Evolutionary conservation across 2,888 invertebrate species (phyloP), one percentile per base, ranked within the genome.

Genomic region (Epinotia ramella): DNA sequence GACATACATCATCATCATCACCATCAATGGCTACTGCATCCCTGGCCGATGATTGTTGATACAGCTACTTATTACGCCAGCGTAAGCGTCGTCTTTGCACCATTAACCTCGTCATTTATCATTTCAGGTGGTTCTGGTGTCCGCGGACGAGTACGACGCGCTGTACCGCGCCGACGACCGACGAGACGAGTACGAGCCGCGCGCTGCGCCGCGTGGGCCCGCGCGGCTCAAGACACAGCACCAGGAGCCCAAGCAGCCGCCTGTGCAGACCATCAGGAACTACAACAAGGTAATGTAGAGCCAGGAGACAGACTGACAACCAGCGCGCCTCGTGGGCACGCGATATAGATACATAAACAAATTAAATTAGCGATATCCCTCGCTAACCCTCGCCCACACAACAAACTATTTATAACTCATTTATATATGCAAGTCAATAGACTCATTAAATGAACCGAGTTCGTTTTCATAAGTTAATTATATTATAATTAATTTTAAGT

Each of bases 211-310:
- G 77, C 87, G 91, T 1, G 81, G 83, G 11, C 84, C 84, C 0
- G 74, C 79, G 13, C 81, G 81, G 4, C 72, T 81, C 62, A 86
- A 85, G 78, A 82, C 82, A 57, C 82, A 81, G 2, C 90, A 89
- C 68, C 96, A 96, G 80, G 89, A 95, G 28, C 91, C 95, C 3
- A 97, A 96, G 87, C 95, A 96, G 67, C 97, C 97, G 3, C 97
- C 97, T 0, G 97, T 97, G 0, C 97, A 97, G 91, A 97, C 97
- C 18, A 97, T 97, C 81, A 95, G 97, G 77, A 97, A 97, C 86
- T 97, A 97, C 89, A 97, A 97, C 86, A 97, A 97, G 92, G 94
- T 90, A 63, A 46, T 68, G 95, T 12, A 40, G 2, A 2, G 1
- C 4, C 13, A 20, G 12, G 13, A 13, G 57, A 12, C 1, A 24